Base-by-base conservation (phyloP, 2,888 invertebrate genomes). In the Brenthis ino region DNA sequence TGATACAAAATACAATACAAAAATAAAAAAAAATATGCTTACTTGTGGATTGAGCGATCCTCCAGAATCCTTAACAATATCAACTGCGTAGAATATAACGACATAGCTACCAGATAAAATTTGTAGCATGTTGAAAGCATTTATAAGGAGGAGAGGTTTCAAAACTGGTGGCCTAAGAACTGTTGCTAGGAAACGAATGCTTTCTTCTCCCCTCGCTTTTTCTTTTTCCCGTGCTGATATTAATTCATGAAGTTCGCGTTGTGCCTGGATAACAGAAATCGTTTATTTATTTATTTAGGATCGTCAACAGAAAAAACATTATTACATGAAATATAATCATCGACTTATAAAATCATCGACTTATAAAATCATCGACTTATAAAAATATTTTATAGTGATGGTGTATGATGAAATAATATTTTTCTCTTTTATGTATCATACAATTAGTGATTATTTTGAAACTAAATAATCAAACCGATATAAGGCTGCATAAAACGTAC, bases 71-170 rank as follows among this genome's bases (percentile, higher is more conserved):
- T 93, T 86, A 11, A 96, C 93, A 68, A 96, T 95, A 77, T 96
- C 95, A 0, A 96, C 95, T 0, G 96, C 96, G 80, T 96, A 96
- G 86, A 96, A 96, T 67, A 96, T 95, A 67, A 96, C 94, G 14
- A 96, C 93, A 79, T 96, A 96, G 20, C 96, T 96, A 61, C 96
- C 96, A 5, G 96, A 95, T 54, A 95, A 86, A 74, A 96, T 95
- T 83, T 96, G 96, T 72, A 96, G 91, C 75, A 95, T 85, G 81
- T 96, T 95, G 87, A 96, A 96, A 0, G 95, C 89, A 78, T 96
- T 95, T 77, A 96, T 95, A 57, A 96, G 95, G 12, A 95, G 84
- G 66, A 96, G 90, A 0, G 96, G 96, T 79, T 96, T 96, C 6
- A 95, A 82, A 0, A 96, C 95, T 24, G 95, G 94, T 0, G 95